These are phyloP conservation scores for Parnassius mnemosyne DNA, from an alignment of 2,888 invertebrate genomes.

Conservation along the genomic window DNA sequence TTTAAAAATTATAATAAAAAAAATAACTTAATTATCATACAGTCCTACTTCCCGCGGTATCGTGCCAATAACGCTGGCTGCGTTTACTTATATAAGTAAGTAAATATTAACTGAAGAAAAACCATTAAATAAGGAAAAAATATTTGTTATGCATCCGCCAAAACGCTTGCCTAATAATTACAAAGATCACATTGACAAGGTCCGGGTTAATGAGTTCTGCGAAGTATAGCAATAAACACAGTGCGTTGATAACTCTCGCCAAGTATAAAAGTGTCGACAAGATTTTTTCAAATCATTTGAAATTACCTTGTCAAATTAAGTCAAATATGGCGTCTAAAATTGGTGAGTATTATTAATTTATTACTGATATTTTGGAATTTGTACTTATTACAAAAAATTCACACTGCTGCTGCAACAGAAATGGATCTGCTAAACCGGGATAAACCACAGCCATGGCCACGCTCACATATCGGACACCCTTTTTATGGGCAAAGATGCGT, in stretches of 20 bases:
- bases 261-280: constrained; percentile 7
- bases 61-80: too few relatives aligned
- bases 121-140: neutral
- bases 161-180: neutral
- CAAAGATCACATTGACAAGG: neutral
- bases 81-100: too few relatives aligned
- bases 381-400: neutral
- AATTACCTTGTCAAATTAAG: neutral
- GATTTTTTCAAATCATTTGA: neutral
- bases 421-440: neutral
- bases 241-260: neutral
- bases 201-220: constrained; percentile 3
- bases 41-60: too few relatives aligned
- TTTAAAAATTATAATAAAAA: too few relatives aligned
- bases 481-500: neutral
- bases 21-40: too few relatives aligned
- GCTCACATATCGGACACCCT: neutral
- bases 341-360: neutral
- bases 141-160: neutral
- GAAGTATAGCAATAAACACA: neutral
- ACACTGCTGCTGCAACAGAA: too few relatives aligned
- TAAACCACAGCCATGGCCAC: neutral
- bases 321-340: constrained; percentile 5
- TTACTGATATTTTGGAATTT: neutral
- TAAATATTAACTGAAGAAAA: neutral